Percentiles rank a stretch among this genome's conserved stretches.
Conservation (phyloP, 2,113 vertebrate species). For the Ctenodactylus gundi region DNA sequence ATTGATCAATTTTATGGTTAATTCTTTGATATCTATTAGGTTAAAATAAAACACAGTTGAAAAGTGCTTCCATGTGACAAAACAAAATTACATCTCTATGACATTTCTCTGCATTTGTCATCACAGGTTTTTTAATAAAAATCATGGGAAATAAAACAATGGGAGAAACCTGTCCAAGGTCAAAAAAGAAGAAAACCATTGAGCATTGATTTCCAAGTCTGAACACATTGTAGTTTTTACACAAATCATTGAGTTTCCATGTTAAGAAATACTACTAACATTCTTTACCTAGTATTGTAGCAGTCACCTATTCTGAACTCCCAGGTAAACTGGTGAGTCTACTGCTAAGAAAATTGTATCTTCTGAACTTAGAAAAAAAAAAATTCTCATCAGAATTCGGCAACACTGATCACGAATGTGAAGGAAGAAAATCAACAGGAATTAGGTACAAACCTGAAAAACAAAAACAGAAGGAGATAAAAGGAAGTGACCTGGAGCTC, state of each 20-base stretch:
- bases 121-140: background rate
- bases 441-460: background rate
- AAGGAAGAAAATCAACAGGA: background rate
- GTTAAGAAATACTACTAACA: background rate
- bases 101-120: background rate
- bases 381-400: background rate
- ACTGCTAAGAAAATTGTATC: background rate
- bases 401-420: background rate
- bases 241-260: background rate
- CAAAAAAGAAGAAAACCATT: background rate
- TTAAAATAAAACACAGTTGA: slow-evolving; percentile 11
- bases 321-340: background rate
- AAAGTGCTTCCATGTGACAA: background rate
- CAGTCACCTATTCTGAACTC: background rate
- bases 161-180: background rate
- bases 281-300: background rate
- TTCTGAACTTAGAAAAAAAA: background rate
- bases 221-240: background rate
- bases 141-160: background rate
- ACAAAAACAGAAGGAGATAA: background rate
- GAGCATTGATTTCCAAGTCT: background rate
- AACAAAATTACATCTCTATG: background rate
- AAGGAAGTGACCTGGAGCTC: background rate
- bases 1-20: slow-evolving; percentile 21
- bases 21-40: background rate